Evolutionary conservation across 2,113 vertebrate genomes (phyloP).

Genomic region (Ondatra zibethicus): DNA sequence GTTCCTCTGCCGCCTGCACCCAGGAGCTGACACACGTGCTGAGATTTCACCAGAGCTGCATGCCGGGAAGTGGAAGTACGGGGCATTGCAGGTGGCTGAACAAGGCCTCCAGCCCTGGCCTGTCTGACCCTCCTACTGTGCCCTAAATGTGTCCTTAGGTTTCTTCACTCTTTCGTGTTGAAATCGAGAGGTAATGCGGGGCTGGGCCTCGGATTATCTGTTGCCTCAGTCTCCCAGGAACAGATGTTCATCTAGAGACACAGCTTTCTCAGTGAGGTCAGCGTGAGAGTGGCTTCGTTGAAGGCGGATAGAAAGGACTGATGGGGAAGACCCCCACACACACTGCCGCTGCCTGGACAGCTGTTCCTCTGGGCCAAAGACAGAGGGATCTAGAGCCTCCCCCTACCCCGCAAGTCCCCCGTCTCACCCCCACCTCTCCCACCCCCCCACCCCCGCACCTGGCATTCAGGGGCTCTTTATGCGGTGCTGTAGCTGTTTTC

Average conservation of each 20-base stretch:
- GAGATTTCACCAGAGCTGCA: background rate
- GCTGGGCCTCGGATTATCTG: background rate
- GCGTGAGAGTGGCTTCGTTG: background rate
- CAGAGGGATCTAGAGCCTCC: background rate
- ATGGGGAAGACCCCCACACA: rapidly evolving
- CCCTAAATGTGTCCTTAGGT: rapidly evolving
- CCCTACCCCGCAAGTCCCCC: rapidly evolving
- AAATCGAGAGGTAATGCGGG: background rate
- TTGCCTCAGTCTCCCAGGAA: background rate
- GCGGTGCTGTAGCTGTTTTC: background rate
- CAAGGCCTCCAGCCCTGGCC: background rate
- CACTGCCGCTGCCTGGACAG: rapidly evolving
- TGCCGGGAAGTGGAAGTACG: rapidly evolving
- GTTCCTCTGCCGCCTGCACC: background rate
- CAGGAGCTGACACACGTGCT: rapidly evolving
- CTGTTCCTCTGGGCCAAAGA: no score
- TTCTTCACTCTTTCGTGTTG: no score
- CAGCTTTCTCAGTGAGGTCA: background rate
- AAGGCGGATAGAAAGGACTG: background rate
- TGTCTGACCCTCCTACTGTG: background rate
- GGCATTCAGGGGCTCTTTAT: no score
- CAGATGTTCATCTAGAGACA: no score
- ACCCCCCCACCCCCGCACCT: rapidly evolving
- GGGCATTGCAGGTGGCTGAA: background rate
- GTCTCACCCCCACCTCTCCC: background rate